Percentiles rank a stretch among this genome's conserved stretches.
Conservation (phyloP, 2,888 invertebrate genomes). For the Monopis laevigella region DNA sequence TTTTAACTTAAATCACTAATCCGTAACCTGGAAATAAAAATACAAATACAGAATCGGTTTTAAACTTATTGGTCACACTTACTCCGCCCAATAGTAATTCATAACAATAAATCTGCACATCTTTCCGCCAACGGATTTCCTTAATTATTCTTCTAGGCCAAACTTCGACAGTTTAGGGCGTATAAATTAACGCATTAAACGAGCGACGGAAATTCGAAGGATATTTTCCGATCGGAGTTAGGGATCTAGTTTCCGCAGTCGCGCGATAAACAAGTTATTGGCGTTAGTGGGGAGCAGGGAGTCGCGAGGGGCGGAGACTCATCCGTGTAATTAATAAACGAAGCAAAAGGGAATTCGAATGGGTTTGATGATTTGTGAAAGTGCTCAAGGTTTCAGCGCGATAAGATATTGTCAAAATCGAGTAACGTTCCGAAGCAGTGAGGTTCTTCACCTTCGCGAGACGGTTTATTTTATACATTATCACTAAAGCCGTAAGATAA, state of each 20-base stretch:
- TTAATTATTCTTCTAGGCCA: constrained; percentile 21
- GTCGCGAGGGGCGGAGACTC: constrained; percentile 27
- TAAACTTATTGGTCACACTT: too few relatives aligned
- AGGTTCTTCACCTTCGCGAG: background rate
- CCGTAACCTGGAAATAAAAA: background rate
- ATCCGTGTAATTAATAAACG: constrained; percentile 54
- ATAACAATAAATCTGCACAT: constrained; percentile 19
- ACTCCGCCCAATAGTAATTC: constrained; percentile 14
- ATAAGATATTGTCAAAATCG: background rate
- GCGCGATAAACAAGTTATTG: constrained; percentile 57
- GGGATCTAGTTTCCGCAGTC: constrained; percentile 51
- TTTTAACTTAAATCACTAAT: too few relatives aligned
- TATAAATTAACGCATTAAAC: constrained; percentile 24
- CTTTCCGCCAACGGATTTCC: constrained; percentile 20
- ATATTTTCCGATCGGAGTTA: constrained; percentile 49
- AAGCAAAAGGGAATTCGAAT: constrained; percentile 40
- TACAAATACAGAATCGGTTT: background rate
- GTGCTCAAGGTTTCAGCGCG: constrained; percentile 21
- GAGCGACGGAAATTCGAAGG: constrained; percentile 39
- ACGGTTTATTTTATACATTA: background rate
- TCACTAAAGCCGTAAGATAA: background rate
- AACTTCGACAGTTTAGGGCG: constrained; percentile 22
- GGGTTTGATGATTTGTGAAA: constrained; percentile 42
- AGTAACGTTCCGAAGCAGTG: background rate
- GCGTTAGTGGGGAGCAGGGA: constrained; percentile 31